Percentiles rank a stretch among this genome's conserved stretches.
Conservation (phyloP, 1,140 invertebrate genomes). For the Drosophila miranda region DNA sequence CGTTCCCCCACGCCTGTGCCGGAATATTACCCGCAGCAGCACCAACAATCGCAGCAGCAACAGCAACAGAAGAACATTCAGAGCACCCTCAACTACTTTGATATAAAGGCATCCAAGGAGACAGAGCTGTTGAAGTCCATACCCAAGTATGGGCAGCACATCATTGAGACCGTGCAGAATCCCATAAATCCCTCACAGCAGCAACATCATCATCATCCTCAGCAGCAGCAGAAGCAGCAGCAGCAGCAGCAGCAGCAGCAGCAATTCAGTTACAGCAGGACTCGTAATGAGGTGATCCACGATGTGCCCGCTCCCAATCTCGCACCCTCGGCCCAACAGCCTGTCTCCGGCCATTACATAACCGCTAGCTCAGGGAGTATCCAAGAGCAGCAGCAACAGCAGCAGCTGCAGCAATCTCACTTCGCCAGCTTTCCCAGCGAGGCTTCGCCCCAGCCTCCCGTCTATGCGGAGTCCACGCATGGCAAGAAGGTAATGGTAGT, state of each 20-base stretch:
- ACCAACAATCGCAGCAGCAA: constrained; percentile 46
- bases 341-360: constrained; percentile 28
- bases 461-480: constrained; percentile 73
- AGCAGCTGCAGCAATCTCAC: constrained; percentile 36
- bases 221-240: constrained; percentile 34
- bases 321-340: constrained; percentile 43
- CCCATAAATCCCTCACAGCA: constrained; percentile 19
- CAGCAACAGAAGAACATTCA: constrained; percentile 7
- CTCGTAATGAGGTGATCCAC: constrained; percentile 76
- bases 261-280: constrained; percentile 58
- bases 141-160: constrained; percentile 90
- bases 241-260: no score
- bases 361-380: constrained; percentile 25
- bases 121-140: constrained; percentile 89
- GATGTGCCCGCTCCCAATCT: constrained; percentile 78
- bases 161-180: constrained; percentile 83
- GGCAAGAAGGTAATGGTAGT: constrained; percentile 80
- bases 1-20: constrained; percentile 77
- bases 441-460: constrained; percentile 43
- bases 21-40: constrained; percentile 58
- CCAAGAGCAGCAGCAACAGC: constrained; percentile 37
- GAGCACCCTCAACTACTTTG: constrained; percentile 66
- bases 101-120: constrained; percentile 75
- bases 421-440: constrained; percentile 48
- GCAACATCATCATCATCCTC: constrained; percentile 6